Base-by-base conservation (phyloP, 2,888 invertebrate genomes). In the Diarsia dahlii region DNA sequence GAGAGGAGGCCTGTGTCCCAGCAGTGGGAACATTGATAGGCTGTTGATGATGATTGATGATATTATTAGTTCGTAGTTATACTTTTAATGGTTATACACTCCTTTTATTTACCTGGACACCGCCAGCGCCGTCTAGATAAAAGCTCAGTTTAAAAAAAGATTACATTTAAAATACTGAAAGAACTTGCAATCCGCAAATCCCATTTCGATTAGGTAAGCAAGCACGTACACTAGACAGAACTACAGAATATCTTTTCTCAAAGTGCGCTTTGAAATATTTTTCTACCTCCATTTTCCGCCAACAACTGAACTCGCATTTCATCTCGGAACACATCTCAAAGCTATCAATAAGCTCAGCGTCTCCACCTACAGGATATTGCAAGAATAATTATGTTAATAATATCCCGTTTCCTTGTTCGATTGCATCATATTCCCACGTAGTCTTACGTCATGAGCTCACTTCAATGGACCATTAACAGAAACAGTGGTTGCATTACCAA, bases 401-500 rank as follows among this genome's bases (percentile, higher is more conserved):
- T 91, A 90, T 91, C 89, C 87, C 78, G 85, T 89, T 91, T 92
- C 89, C 89, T 89, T 78, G 81, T 91, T 69, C 81, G 87, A 90
- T 92, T 92, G 88, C 83, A 89, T 89, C 85, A 86, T 74, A 89
- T 94, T 95, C 95, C 94, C 94, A 95, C 95, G 94, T 90, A 90
- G 78, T 88, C 89, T 92, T 91, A 89, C 93, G 92, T 95, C 95
- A 94, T 91, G 89, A 91, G 91, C 90, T 91, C 86, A 87, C 81
- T 88, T 88, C 89, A 90, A 92, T 91, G 92, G 91, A 89, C 89
- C 92, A 93, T 93, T 93, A 92, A 90, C 84, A 90, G 89, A 91
- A 92, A 90, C 87, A 90, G 84, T 89, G 89, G 87, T 89, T 89
- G 88, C 78, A 87, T 88, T 91, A 90, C 87, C 76, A 82, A 82